Base-by-base conservation (phyloP, 2,888 invertebrate species). In the Aromia moschata region DNA sequence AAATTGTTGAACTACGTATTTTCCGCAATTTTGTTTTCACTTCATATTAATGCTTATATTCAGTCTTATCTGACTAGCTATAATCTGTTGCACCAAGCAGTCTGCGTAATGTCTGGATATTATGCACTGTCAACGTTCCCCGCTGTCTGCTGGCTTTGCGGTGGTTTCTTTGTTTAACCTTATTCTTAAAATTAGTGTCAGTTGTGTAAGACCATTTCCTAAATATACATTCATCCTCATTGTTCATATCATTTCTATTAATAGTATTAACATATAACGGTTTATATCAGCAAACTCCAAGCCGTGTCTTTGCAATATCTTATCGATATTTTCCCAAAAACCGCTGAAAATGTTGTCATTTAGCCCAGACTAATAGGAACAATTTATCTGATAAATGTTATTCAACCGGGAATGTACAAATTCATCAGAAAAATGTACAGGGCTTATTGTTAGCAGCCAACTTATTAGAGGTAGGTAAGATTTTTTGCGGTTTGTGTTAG, bases 321-420 rank as follows among this genome's bases (percentile, higher is more conserved):
- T 49, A 49, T 49, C 49, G 14, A 16, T 11, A 15, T 38, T 38
- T 4, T 20, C 37, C 49, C 49, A 20, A 38, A 38, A 49, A 49
- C 49, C 49, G 10, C 49, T 38, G 16, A 38, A 25, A 20, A 49
- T 38, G 49, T 46, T 46, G 47, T 49, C 49, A 49, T 49, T 25
- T 38, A 30, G 38, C 47, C 47, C 33, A 33, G 36, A 33, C 17
- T 47, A 36, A 17, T 36, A 17, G 37, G 18, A 40, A 40, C 14
- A 12, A 33, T 37, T 47, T 36, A 18, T 47, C 18, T 47, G 14
- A 18, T 12, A 45, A 17, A 33, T 46, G n/a, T 10, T 46, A 11
- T 46, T 33, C n/a, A 16, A 17, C 33, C 17, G 31, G 25, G 33
- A 46, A 16, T 16, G 14, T 12, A 12, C 15, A 5, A 10, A 31